These are phyloP conservation scores for Pelosia muscerda DNA, from an alignment of 2,888 invertebrate species.

Conservation along the genomic window DNA sequence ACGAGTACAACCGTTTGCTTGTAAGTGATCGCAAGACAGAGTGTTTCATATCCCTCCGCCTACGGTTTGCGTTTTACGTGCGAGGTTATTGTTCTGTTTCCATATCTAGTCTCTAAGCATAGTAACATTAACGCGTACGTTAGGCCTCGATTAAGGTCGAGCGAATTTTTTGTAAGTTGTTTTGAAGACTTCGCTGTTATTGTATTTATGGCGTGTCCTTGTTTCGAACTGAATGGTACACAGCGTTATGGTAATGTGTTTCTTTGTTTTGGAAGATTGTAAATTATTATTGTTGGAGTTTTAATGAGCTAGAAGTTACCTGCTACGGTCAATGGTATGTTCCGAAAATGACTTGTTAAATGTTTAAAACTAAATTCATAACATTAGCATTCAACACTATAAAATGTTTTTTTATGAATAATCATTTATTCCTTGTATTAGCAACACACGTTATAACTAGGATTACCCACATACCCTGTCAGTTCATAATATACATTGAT, in stretches of 20 bases:
- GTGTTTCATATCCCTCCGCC: conserved; percentile 43
- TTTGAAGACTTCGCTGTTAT: conserved; percentile 27
- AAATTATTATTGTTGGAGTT: conserved; percentile 9
- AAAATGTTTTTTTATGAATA: too few relatives aligned
- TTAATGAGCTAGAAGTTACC: neutral
- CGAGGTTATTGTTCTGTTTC: conserved; percentile 65
- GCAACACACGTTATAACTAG: too few relatives aligned
- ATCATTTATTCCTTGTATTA: too few relatives aligned
- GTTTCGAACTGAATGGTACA: conserved; percentile 20
- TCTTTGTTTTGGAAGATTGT: conserved; percentile 17
- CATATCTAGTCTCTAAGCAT: conserved; percentile 53
- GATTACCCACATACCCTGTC: too few relatives aligned
- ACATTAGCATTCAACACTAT: neutral
- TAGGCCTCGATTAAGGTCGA: conserved; percentile 46
- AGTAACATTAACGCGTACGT: conserved; percentile 42
- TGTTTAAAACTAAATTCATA: neutral
- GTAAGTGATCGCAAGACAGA: conserved; percentile 18
- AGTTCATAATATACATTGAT: too few relatives aligned
- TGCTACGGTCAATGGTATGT: conserved; percentile 13
- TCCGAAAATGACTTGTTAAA: neutral
- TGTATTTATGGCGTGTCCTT: conserved; percentile 20
- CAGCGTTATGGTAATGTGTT: conserved; percentile 11
- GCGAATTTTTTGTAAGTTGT: conserved; percentile 29
- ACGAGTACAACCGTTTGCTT: conserved; percentile 6
- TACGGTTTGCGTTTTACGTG: conserved; percentile 52